Conservation (phyloP, 2,797 vertebrate genomes). For the Mergus octosetaceus region DNA sequence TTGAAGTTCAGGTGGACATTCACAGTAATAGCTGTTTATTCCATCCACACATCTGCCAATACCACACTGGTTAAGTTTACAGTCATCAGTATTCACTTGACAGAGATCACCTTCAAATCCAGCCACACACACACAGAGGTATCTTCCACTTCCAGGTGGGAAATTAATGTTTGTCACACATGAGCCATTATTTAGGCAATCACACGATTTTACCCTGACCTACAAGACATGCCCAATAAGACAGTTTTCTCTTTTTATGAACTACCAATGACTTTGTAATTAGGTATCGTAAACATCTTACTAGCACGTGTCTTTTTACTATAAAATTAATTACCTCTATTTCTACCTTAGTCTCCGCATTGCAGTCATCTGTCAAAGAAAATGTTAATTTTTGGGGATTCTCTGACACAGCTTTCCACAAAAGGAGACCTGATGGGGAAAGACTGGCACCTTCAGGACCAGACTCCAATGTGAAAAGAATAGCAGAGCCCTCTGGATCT, state of each 20-base stretch:
- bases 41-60: constrained; percentile 83
- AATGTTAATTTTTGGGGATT: constrained; percentile 77
- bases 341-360: constrained; percentile 75
- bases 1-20: constrained; percentile 85
- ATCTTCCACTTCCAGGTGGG: constrained; percentile 81
- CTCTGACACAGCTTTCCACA: constrained; percentile 80
- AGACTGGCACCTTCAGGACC: constrained; percentile 83
- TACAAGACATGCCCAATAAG: constrained; percentile 69
- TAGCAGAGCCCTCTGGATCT: constrained; percentile 87
- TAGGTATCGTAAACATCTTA: constrained; percentile 49
- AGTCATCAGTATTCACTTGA: constrained; percentile 82
- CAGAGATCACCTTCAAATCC: constrained; percentile 85
- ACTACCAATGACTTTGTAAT: neutral
- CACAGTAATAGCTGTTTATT: constrained; percentile 84
- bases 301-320: neutral
- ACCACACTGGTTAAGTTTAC: constrained; percentile 85
- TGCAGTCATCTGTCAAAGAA: constrained; percentile 83
- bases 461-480: constrained; percentile 83
- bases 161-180: constrained; percentile 81
- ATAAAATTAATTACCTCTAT: constrained; percentile 78
- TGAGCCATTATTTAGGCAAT: constrained; percentile 86
- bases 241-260: constrained; percentile 28
- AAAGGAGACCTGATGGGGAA: constrained; percentile 86
- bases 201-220: constrained; percentile 85
- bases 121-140: constrained; percentile 82